Evolutionary conservation across 1,140 invertebrate genomes (phyloP).

Genomic region (Periplaneta americana): DNA sequence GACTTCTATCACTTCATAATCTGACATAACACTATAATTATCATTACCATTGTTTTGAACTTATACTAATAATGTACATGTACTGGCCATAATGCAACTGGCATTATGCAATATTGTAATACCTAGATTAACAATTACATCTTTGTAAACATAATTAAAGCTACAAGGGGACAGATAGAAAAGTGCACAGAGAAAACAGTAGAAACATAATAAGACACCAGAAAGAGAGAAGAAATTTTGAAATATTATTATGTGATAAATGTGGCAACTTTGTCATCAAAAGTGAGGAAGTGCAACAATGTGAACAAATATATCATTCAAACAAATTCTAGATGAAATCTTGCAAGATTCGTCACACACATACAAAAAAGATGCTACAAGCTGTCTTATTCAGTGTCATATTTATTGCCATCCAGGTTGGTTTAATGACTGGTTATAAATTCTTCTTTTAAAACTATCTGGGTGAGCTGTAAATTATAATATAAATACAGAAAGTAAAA

Average conservation of each 20-base stretch:
- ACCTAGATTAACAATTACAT: no score
- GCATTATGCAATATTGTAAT: no score
- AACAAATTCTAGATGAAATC: not conserved
- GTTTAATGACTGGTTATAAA: no score
- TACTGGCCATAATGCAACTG: no score
- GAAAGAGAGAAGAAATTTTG: not conserved
- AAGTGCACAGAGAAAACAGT: not conserved
- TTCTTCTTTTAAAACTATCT: no score
- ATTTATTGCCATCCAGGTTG: no score
- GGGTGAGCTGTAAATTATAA: no score
- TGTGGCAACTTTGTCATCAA: not conserved
- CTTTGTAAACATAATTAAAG: not conserved
- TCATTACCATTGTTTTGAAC: no score
- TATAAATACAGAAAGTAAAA: no score
- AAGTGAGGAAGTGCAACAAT: not conserved
- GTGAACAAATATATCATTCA: not conserved
- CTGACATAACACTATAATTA: no score
- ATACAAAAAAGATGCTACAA: not conserved
- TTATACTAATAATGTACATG: no score
- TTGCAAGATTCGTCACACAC: not conserved
- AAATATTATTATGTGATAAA: not conserved
- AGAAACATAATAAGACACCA: not conserved
- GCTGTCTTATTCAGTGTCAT: not conserved
- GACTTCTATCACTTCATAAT: no score
- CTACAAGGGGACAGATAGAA: not conserved